phyloP scores from a whole-genome alignment of 2,113 vertebrate species.

The Xiphophorus hellerii region DNA sequence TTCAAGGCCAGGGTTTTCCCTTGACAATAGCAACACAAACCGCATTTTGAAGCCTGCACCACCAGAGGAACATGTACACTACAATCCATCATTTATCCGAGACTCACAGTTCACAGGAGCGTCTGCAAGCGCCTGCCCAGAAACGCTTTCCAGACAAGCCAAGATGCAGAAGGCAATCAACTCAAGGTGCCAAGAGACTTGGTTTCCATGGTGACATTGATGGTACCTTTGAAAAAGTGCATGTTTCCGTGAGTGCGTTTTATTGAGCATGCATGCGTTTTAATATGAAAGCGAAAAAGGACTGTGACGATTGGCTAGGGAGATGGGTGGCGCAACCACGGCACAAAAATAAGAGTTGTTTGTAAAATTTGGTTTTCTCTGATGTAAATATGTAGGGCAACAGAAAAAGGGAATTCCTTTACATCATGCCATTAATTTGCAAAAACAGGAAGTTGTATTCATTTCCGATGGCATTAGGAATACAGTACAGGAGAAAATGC shows the following conservation, averaged over 20 bases:
- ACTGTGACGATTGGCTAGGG: conserved; percentile 55
- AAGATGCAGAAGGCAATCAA: conserved; percentile 56
- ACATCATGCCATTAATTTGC: neutral
- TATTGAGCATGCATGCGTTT: conserved; percentile 10
- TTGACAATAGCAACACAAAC: conserved; percentile 1
- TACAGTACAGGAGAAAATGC: neutral
- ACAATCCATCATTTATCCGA: conserved; percentile 10
- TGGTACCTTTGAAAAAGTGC: conserved; percentile 41
- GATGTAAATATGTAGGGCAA: neutral
- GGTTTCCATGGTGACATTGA: conserved; percentile 77
- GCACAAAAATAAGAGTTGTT: neutral
- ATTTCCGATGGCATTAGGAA: neutral
- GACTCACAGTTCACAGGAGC: conserved; percentile 1
- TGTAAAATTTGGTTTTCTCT: neutral
- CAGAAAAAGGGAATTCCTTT: neutral
- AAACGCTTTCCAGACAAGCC: conserved; percentile 43
- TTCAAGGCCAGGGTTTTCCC: conserved; percentile 2
- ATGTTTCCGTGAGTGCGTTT: conserved; percentile 5
- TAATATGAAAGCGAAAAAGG: conserved; percentile 41
- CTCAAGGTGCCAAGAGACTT: conserved; percentile 46
- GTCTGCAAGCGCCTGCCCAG: conserved; percentile 19
- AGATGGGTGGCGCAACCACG: conserved; percentile 47
- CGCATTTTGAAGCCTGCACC: neutral
- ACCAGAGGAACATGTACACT: conserved; percentile 6
- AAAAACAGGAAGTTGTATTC: neutral